A percentile compares a stretch with the other conserved stretches of the same genome.
phyloP scores from a whole-genome alignment of 92 coral and sea anemone genomes.

The Plumapathes pennacea region DNA sequence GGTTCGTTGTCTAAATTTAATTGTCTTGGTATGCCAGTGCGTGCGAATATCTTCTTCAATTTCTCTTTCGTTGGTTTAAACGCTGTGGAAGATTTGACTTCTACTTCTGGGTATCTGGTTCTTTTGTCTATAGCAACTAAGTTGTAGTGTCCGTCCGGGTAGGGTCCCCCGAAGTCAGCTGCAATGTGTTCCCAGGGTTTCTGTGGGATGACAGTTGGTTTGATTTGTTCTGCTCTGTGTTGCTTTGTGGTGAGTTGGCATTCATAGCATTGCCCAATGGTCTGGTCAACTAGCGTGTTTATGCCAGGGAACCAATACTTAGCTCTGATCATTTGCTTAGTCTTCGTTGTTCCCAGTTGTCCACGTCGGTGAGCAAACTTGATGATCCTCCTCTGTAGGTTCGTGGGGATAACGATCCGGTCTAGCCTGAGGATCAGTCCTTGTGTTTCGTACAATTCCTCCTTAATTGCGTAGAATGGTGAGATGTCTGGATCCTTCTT shows the following conservation, averaged over 20 bases:
- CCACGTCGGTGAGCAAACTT: constrained; percentile 36
- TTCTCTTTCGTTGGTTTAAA: constrained; percentile 17
- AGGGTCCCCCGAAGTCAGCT: constrained; percentile 35
- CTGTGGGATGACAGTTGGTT: constrained; percentile 14
- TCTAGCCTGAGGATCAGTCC: constrained; percentile 26
- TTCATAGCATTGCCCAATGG: constrained; percentile 18
- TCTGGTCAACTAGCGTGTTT: constrained; percentile 24
- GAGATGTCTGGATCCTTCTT: constrained; percentile 4
- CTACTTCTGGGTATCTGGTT: constrained; percentile 44
- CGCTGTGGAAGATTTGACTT: constrained; percentile 8
- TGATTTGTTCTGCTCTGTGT: constrained; percentile 18
- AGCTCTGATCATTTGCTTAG: constrained; percentile 24
- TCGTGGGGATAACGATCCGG: constrained; percentile 15
- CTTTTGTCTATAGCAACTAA: constrained; percentile 41
- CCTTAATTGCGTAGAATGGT: constrained; percentile 7
- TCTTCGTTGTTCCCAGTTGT: constrained; percentile 31
- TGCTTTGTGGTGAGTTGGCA: constrained; percentile 19
- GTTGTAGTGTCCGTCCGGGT: constrained; percentile 37
- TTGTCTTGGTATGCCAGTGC: constrained; percentile 34
- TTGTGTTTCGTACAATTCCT: constrained; percentile 31
- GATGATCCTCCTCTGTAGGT: constrained; percentile 18
- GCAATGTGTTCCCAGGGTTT: constrained; percentile 26
- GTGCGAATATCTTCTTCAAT: constrained; percentile 30
- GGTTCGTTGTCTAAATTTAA: constrained; percentile 49
- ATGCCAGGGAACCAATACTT: constrained; percentile 38